Percentiles rank a stretch among this genome's conserved stretches.
Conservation (phyloP, 2,888 invertebrate species). For the Oligia strigilis region DNA sequence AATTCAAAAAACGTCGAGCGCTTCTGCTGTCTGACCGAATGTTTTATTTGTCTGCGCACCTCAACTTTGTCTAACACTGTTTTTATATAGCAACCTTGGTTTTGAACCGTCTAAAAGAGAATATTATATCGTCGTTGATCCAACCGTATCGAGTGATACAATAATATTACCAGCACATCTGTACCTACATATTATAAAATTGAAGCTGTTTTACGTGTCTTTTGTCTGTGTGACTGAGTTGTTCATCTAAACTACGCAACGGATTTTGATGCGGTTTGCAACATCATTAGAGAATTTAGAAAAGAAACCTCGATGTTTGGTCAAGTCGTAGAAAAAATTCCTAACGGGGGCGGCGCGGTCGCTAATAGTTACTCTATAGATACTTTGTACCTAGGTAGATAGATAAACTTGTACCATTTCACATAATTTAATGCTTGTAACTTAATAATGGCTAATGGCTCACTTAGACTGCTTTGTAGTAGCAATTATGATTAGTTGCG, state of each 20-base stretch:
- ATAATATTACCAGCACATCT: not conserved
- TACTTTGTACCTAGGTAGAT: too few relatives aligned
- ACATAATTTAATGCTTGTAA: slow-evolving; percentile 21
- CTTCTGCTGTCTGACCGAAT: too few relatives aligned
- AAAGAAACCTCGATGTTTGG: not conserved
- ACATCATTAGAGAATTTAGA: not conserved
- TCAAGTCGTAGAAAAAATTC: too few relatives aligned
- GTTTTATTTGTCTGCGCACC: not conserved
- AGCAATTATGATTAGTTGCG: slow-evolving; percentile 32
- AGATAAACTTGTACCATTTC: not conserved
- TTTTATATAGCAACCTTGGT: slow-evolving; percentile 19
- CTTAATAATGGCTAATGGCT: slow-evolving; percentile 11
- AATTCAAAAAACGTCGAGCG: too few relatives aligned
- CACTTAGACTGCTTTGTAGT: slow-evolving; percentile 21
- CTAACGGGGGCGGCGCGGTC: too few relatives aligned
- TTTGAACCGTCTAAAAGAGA: slow-evolving; percentile 18
- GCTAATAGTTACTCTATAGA: too few relatives aligned
- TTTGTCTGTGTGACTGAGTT: too few relatives aligned
- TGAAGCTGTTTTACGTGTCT: not conserved
- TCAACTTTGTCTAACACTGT: slow-evolving; percentile 1
- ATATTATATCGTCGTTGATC: not conserved
- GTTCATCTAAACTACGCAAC: not conserved
- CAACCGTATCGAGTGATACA: slow-evolving; percentile 11
- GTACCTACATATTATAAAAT: not conserved
- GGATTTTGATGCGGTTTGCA: not conserved